These are phyloP conservation scores for Macrosoma leucophasiata DNA, from an alignment of 2,888 invertebrate genomes.

Conservation along the genomic window DNA sequence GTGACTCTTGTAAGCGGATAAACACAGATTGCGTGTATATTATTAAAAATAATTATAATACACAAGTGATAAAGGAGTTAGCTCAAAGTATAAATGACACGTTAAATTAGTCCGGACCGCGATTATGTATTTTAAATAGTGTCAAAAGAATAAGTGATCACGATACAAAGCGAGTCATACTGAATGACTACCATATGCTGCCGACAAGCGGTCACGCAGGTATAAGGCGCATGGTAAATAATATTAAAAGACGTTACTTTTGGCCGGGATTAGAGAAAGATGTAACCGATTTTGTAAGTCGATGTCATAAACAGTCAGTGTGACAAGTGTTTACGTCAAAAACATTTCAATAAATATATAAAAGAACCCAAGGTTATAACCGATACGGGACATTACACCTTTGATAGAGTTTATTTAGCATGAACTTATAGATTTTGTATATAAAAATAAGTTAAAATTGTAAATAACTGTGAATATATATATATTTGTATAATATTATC, in stretches of 20 bases:
- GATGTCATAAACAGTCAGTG: conserved; percentile 14
- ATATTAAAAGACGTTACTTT: conserved; percentile 18
- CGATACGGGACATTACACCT: conserved; percentile 6
- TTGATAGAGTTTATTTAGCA: conserved; percentile 15
- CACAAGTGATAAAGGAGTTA: conserved; percentile 8
- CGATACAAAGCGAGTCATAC: conserved; percentile 6
- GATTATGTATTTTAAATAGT: conserved; percentile 3
- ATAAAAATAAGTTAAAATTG: no score
- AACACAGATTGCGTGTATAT: conserved; percentile 1
- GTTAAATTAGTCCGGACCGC: neutral
- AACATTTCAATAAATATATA: conserved; percentile 11
- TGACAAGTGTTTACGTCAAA: conserved; percentile 22
- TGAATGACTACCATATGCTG: conserved; percentile 16
- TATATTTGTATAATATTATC: no score
- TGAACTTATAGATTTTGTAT: no score
- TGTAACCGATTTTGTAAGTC: conserved; percentile 13
- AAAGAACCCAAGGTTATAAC: conserved; percentile 15
- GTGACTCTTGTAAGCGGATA: conserved; percentile 9
- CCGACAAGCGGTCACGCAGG: conserved; percentile 20
- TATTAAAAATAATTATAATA: conserved; percentile 5
- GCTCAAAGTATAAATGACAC: conserved; percentile 2
- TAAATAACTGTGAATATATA: no score
- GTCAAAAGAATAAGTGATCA: neutral
- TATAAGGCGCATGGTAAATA: conserved; percentile 14
- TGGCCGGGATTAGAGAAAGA: conserved; percentile 18